Evolutionary conservation across 2,113 vertebrate genomes (phyloP), one percentile per base, ranked within the genome.

Genomic region (Megaceryle torquata): DNA sequence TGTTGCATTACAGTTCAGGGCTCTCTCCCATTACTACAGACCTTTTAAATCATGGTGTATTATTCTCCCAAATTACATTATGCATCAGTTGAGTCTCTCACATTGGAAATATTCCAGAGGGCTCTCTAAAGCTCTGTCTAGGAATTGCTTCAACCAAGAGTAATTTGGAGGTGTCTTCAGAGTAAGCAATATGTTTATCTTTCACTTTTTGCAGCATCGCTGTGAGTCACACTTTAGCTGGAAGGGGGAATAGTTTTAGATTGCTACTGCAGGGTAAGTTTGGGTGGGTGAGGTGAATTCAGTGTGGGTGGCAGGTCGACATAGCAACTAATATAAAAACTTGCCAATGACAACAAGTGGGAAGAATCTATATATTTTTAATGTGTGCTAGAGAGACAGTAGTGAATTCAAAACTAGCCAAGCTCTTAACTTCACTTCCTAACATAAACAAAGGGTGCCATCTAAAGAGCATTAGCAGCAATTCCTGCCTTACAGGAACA

Each of bases 401-500:
- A 11, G 22, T 13, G 43, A 80, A 80, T 60, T 44, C 20, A 67
- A 64, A 75, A 15, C 21, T 17, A 67, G 20, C 19, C 15, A 61
- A 20, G 37, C 16, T 71, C 29, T 26, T 65, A 11, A 4, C 12
- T 88, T 94, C 13, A 37, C 18, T 48, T 31, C 46, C 13, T 59
- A 71, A 51, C 8, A 14, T 74, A 48, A 96, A 89, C 64, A 79
- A 91, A 96, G 89, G 72, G 68, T 93, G 94, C 89, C 93, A 95
- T 39, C 95, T 97, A 96, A 96, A 86, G 95, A 95, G 29, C 88
- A 54, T 29, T 51, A 60, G 21, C 56, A 88, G 91, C 68, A 96
- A 93, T 50, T 91, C 87, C 41, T 89, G 37, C 44, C 12, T 0
- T 3, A 7, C 15, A 63, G 31, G 14, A 82, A 13, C 29, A 48